Evolutionary conservation across 2,113 vertebrate species (phyloP).

Genomic region (Sialia sialis): DNA sequence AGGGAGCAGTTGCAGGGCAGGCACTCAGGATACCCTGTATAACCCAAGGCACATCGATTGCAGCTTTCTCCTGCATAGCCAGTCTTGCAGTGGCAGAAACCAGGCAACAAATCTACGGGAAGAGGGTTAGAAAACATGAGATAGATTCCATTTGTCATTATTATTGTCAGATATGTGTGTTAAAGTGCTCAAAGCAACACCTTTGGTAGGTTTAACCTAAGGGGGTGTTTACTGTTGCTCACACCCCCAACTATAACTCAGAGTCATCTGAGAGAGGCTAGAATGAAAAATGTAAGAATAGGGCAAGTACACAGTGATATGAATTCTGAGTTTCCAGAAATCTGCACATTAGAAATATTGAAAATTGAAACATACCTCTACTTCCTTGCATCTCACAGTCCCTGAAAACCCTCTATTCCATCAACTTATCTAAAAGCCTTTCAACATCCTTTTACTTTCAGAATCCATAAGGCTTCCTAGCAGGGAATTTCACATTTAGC

Average conservation of each 20-base stretch:
- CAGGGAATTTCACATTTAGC: not conserved
- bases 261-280: not conserved
- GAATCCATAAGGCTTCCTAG: not conserved
- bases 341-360: not conserved
- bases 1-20: constrained; percentile 77
- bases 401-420: not conserved
- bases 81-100: constrained; percentile 89
- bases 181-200: not conserved
- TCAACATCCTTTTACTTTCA: not conserved
- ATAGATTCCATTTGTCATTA: not conserved
- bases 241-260: not conserved
- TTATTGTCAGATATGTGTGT: not conserved
- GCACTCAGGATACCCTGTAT: constrained; percentile 79
- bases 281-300: not conserved
- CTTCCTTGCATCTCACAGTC: not conserved
- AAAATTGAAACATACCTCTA: not conserved
- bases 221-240: not conserved
- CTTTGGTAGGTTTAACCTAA: not conserved
- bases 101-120: constrained; percentile 77
- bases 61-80: constrained; percentile 87
- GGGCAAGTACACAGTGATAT: not conserved
- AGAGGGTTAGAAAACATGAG: not conserved
- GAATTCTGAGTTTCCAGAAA: not conserved
- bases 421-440: not conserved
- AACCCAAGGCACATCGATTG: constrained; percentile 82